Percentiles rank a stretch among this genome's conserved stretches.
phyloP scores from a whole-genome alignment of 2,797 vertebrate genomes.

The Dendrocincla tyrannina region DNA sequence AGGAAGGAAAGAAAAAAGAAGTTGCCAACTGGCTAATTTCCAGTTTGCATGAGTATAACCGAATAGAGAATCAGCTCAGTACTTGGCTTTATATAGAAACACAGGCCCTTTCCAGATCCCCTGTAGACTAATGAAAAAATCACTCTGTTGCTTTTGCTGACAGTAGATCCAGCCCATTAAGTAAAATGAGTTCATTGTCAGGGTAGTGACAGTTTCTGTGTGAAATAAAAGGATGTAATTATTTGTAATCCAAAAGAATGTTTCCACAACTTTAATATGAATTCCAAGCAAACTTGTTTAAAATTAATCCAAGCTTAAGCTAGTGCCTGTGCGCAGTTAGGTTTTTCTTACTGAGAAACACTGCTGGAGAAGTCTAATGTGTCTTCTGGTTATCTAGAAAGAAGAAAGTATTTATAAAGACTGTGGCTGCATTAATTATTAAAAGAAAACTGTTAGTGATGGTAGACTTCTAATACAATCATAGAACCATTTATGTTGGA shows the following conservation, averaged over 20 bases:
- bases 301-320: neutral
- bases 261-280: neutral
- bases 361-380: neutral
- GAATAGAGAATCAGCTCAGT: neutral
- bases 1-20: neutral
- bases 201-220: neutral
- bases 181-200: neutral
- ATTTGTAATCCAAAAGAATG: neutral
- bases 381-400: neutral
- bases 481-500: neutral
- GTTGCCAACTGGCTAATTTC: slow-evolving; percentile 26
- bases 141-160: slow-evolving; percentile 25
- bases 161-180: neutral
- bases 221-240: neutral
- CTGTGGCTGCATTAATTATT: neutral
- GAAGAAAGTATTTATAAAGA: neutral
- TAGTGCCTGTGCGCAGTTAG: neutral
- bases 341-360: neutral
- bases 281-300: neutral
- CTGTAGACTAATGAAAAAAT: slow-evolving; percentile 46
- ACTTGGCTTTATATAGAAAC: slow-evolving; percentile 43
- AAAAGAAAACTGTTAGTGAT: neutral
- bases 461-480: neutral
- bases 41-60: slow-evolving; percentile 3
- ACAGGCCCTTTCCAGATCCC: neutral